Evolutionary conservation across 2,113 vertebrate species (phyloP).

Genomic region (Himantopus leucocephalus): DNA sequence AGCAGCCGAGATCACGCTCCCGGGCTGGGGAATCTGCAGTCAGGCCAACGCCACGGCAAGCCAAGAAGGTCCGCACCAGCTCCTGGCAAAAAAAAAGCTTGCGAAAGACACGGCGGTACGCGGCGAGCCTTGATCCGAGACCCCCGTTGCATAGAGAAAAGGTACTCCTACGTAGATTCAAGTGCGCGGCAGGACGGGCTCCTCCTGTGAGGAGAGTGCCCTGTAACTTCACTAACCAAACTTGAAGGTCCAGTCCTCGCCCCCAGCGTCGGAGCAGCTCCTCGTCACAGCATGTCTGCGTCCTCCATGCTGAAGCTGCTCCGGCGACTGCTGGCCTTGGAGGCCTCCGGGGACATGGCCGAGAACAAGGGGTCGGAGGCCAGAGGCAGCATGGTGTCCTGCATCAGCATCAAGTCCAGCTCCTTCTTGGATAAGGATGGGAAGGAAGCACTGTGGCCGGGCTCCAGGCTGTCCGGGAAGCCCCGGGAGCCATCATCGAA

Average conservation of each 20-base stretch:
- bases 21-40: not conserved
- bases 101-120: not conserved
- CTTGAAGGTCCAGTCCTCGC: not conserved
- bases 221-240: not conserved
- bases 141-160: slow-evolving; percentile 45
- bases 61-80: not conserved
- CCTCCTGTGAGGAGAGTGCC: not conserved
- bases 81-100: not conserved
- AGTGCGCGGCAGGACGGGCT: not conserved
- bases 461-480: slow-evolving; percentile 83
- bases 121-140: not conserved
- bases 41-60: not conserved
- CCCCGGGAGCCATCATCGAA: slow-evolving; percentile 82
- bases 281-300: slow-evolving; percentile 87
- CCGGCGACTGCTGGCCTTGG: slow-evolving; percentile 92
- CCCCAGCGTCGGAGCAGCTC: not conserved
- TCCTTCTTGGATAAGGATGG: slow-evolving; percentile 84
- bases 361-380: slow-evolving; percentile 92
- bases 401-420: slow-evolving; percentile 92
- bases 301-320: slow-evolving; percentile 99
- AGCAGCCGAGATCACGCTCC: not conserved
- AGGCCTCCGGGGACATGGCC: slow-evolving; percentile 91
- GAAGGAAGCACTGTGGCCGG: slow-evolving; percentile 81
- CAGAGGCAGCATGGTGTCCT: slow-evolving; percentile 90
- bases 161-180: not conserved